These are phyloP conservation scores for Holothuria scabra DNA, from an alignment of 53 echinoderm and acorn worm species.

Conservation along the genomic window DNA sequence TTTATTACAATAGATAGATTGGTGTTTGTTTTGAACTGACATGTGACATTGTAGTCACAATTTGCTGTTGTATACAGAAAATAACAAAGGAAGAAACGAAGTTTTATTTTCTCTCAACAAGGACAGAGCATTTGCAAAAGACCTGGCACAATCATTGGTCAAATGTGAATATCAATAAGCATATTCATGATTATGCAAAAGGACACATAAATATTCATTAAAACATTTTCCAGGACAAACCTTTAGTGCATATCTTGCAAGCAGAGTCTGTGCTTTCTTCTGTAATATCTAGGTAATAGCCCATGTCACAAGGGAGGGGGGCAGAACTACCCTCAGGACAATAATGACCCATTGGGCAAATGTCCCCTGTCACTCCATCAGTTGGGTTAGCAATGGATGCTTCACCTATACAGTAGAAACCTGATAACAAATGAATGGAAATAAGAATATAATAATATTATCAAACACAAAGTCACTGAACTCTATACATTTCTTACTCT, in stretches of 20 bases:
- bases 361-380: constrained; percentile 91
- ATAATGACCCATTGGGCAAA: constrained; percentile 89
- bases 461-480: not conserved
- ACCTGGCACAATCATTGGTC: no score
- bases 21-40: no score
- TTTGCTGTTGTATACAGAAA: no score
- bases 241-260: constrained; percentile 92
- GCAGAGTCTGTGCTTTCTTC: constrained; percentile 68
- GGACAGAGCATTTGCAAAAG: no score
- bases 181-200: no score
- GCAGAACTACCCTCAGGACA: constrained; percentile 79
- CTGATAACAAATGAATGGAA: constrained; percentile 36
- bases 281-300: constrained; percentile 81
- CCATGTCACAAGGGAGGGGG: constrained; percentile 81
- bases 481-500: no score
- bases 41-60: no score
- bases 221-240: constrained; percentile 12
- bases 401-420: constrained; percentile 83
- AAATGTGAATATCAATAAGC: no score
- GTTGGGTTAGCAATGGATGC: constrained; percentile 77
- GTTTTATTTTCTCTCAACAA: no score
- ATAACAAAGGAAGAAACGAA: no score
- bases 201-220: no score
- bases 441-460: not conserved
- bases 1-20: no score